These are phyloP conservation scores for Dendrocopos noguchii DNA, from an alignment of 2,113 vertebrate genomes.

Conservation along the genomic window DNA sequence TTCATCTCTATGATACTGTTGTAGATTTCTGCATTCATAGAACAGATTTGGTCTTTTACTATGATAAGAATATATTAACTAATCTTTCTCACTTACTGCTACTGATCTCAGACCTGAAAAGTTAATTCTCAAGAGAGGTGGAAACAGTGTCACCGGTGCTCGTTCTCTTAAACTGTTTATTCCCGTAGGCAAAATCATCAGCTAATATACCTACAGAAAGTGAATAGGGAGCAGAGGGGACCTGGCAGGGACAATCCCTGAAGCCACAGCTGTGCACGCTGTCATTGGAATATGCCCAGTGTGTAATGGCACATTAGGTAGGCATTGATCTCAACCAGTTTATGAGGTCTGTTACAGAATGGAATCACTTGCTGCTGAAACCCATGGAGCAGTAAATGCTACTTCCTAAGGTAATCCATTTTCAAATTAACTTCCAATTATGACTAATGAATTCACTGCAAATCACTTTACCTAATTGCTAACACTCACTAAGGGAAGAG, in stretches of 20 bases:
- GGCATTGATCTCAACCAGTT: slow-evolving; percentile 77
- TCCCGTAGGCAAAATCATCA: slow-evolving; percentile 63
- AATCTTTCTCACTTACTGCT: not conserved
- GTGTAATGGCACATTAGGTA: slow-evolving; percentile 79
- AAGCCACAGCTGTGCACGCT: slow-evolving; percentile 63
- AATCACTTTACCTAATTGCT: slow-evolving; percentile 72
- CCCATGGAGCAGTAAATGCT: slow-evolving; percentile 74
- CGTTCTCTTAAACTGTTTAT: slow-evolving; percentile 57
- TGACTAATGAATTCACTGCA: slow-evolving; percentile 75
- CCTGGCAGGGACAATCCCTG: not conserved
- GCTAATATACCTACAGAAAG: slow-evolving; percentile 58
- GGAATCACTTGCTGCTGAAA: slow-evolving; percentile 65
- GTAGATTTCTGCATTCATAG: not conserved
- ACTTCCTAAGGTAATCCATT: slow-evolving; percentile 75
- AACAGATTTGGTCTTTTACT: not conserved
- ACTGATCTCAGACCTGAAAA: slow-evolving; percentile 13
- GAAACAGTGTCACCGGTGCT: not conserved
- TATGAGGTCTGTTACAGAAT: slow-evolving; percentile 72
- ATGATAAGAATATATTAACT: not conserved
- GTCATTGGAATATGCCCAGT: slow-evolving; percentile 69
- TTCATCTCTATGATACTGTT: not conserved
- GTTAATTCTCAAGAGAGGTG: not conserved
- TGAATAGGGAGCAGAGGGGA: slow-evolving; percentile 28
- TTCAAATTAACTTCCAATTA: slow-evolving; percentile 80
- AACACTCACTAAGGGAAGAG: slow-evolving; percentile 49